A percentile compares a stretch with the other conserved stretches of the same genome.
Conservation (phyloP, 1,140 invertebrate species). For the Drosophila baimaii region DNA sequence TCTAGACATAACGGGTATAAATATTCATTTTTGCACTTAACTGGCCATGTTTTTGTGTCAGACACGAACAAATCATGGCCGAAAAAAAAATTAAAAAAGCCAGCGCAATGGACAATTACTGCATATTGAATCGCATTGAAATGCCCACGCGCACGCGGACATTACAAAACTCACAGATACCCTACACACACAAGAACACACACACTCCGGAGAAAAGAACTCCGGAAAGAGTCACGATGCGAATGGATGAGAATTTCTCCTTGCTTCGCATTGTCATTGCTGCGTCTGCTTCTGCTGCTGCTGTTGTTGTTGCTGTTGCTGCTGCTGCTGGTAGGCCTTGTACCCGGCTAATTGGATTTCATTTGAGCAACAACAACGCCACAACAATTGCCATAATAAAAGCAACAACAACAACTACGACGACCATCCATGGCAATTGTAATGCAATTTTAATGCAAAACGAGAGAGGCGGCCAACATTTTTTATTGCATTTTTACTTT, state of each 20-base stretch:
- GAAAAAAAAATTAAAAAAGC: conserved; percentile 61
- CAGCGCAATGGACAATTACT: conserved; percentile 62
- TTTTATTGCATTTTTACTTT: conserved; percentile 81
- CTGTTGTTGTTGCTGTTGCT: conserved; percentile 3
- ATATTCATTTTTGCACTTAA: conserved; percentile 77
- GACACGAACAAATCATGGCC: conserved; percentile 71
- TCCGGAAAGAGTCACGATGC: conserved; percentile 59
- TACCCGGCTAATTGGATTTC: conserved; percentile 83
- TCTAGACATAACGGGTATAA: conserved; percentile 29
- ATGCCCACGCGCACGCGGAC: conserved; percentile 35
- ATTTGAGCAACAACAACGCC: conserved; percentile 71
- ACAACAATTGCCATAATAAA: conserved; percentile 59
- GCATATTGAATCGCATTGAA: conserved; percentile 72
- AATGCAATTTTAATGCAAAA: conserved; percentile 84
- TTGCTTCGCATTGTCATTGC: conserved; percentile 25
- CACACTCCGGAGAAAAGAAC: conserved; percentile 36
- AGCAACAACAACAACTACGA: conserved; percentile 51
- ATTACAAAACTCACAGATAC: conserved; percentile 18
- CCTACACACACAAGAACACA: background rate
- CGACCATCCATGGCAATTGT: conserved; percentile 72
- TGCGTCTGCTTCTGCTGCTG: conserved; percentile 13
- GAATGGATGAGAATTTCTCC: conserved; percentile 21
- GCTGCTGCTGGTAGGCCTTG: conserved; percentile 66
- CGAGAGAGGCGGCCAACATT: conserved; percentile 72
- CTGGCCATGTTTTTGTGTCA: conserved; percentile 52